Conservation (phyloP, 1,140 invertebrate genomes). For the Acromyrmex echinatior region DNA sequence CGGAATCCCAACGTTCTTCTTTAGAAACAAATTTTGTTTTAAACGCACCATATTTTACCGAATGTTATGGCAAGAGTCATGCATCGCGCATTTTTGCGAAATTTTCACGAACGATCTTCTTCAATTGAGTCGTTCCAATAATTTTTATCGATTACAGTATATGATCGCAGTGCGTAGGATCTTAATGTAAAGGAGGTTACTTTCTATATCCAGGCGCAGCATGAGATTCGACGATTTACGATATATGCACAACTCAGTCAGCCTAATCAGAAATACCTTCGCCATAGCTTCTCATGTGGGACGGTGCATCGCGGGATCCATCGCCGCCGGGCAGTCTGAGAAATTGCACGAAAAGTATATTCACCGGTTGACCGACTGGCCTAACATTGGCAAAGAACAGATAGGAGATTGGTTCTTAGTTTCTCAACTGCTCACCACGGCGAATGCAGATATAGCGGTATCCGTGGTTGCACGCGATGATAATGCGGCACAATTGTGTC, state of each 20-base stretch:
- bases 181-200: slow-evolving; percentile 18
- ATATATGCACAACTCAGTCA: not conserved
- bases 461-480: not conserved
- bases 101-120: slow-evolving; percentile 1
- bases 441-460: slow-evolving; percentile 29
- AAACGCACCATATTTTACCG: not conserved
- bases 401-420: slow-evolving; percentile 4
- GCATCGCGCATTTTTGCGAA: no score
- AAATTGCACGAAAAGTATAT: slow-evolving; percentile 53
- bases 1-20: not conserved
- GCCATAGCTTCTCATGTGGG: not conserved
- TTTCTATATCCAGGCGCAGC: slow-evolving; percentile 25
- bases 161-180: not conserved
- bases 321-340: not conserved
- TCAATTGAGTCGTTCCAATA: not conserved
- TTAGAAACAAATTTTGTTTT: not conserved
- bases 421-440: not conserved
- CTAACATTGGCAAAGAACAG: not conserved
- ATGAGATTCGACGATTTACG: not conserved
- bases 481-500: not conserved
- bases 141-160: not conserved
- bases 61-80: not conserved
- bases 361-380: slow-evolving; percentile 64
- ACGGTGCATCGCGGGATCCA: not conserved
- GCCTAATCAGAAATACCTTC: not conserved